Base-by-base conservation (phyloP, 2,113 vertebrate species). In the Todiramphus chloris region DNA sequence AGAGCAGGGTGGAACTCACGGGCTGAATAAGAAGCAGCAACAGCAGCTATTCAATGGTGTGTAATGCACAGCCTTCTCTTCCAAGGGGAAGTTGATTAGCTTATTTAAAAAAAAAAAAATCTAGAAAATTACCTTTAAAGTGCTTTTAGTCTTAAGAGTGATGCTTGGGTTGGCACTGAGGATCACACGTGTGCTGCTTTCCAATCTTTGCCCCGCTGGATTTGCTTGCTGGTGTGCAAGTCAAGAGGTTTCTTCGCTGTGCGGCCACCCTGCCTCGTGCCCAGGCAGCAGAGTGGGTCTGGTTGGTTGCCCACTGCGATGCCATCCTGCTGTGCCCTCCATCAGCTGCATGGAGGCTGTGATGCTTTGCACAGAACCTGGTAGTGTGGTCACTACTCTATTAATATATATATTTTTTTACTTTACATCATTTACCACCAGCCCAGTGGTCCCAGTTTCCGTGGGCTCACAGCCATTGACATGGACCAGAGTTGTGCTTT, bases 181-280 rank as follows among this genome's bases (percentile, higher is more conserved):
- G 50, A 58, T 87, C 78, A 39, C 28, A 16, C 0, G 1, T n/a
- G 56, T 60, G 67, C 50, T 89, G 50, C 59, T 83, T 89, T 44
- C 48, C 41, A 62, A 0, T 60, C 25, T 64, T 56, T 6, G 8
- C 21, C 55, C 8, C 5, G 5, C 46, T 23, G 13, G 18, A 44
- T 86, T 90, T 90, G 39, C 72, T 83, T 58, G 72, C 53, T 66
- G 63, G 33, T 18, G 39, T 56, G 67, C 30, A 18, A 16, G 39
- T 30, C 0, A 7, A 56, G 62, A 43, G 24, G 39, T 7, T 81
- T 80, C 73, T 55, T 8, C 21, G 43, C 28, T 0, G 0, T 10
- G 19, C 5, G 12, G 13, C 44, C 2, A 0, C 2, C 1, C 16
- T 67, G 58, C 58, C 72, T 73, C 0, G 0, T 66, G 39, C 58